These are phyloP conservation scores for Betta splendens DNA, from an alignment of 2,797 vertebrate genomes.

Conservation along the genomic window DNA sequence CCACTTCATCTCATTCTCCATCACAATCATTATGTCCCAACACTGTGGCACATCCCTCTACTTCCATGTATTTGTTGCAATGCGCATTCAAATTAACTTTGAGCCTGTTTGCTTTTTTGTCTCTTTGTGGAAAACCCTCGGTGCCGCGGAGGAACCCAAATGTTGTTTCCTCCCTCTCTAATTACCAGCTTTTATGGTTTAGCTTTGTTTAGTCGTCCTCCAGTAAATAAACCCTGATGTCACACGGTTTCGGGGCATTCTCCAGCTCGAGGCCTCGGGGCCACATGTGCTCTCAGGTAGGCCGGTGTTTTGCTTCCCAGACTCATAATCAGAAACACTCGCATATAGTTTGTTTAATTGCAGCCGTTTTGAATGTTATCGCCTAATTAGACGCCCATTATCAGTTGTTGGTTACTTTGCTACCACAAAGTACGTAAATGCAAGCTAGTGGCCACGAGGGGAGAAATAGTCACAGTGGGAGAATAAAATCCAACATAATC, in stretches of 20 bases:
- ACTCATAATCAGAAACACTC: constrained; percentile 12
- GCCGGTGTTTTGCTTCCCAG: background rate
- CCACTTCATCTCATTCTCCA: constrained; percentile 40
- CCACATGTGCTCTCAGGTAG: constrained; percentile 33
- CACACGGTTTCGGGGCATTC: constrained; percentile 62
- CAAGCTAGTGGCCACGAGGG: too few species aligned
- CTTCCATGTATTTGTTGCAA: background rate
- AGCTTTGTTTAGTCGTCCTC: constrained; percentile 69
- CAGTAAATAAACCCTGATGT: constrained; percentile 69
- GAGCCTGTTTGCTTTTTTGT: constrained; percentile 57
- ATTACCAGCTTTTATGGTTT: constrained; percentile 71
- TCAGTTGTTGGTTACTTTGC: background rate
- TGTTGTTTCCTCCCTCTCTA: constrained; percentile 73
- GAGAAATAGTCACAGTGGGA: background rate
- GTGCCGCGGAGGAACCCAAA: constrained; percentile 73
- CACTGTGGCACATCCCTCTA: too few species aligned
- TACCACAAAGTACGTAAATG: background rate
- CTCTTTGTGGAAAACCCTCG: constrained; percentile 73
- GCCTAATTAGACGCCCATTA: background rate
- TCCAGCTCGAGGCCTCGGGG: constrained; percentile 13
- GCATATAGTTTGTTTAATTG: background rate
- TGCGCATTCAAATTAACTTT: constrained; percentile 1
- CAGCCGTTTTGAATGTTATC: background rate
- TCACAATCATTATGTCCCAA: too few species aligned
- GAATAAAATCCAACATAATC: too few species aligned